A percentile compares a stretch with the other conserved stretches of the same genome.
phyloP scores from a whole-genome alignment of 2,797 vertebrate species.

The Pangasius macronema region DNA sequence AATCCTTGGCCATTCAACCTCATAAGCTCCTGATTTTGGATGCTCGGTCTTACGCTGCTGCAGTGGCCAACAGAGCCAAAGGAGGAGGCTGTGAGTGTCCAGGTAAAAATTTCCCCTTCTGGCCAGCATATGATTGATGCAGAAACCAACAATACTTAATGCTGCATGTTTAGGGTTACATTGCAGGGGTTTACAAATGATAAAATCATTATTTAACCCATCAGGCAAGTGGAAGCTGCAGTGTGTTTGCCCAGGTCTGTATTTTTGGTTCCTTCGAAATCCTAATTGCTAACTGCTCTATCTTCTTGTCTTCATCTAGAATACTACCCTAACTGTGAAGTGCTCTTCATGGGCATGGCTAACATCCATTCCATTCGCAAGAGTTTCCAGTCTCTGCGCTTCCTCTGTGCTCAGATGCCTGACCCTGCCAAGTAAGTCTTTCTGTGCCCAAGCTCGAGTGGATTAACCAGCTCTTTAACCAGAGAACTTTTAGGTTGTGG shows the following conservation, averaged over 20 bases:
- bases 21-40: conserved; percentile 95
- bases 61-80: conserved; percentile 95
- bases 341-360: conserved; percentile 99
- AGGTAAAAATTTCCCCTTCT: conserved; percentile 73
- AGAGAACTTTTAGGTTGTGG: background rate
- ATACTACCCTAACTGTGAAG: conserved; percentile 98
- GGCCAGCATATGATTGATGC: background rate
- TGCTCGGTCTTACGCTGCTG: conserved; percentile 92
- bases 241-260: background rate
- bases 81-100: conserved; percentile 97
- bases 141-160: background rate
- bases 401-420: conserved; percentile 97
- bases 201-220: background rate
- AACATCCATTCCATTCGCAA: conserved; percentile 99
- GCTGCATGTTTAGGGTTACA: background rate
- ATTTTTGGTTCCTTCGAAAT: background rate
- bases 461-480: background rate
- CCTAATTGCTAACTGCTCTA: background rate
- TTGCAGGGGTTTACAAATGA: background rate
- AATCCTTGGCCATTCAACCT: conserved; percentile 84
- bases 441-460: background rate
- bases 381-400: conserved; percentile 95
- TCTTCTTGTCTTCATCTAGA: conserved; percentile 70
- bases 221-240: background rate
- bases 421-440: conserved; percentile 93